Conservation (phyloP, 2,888 invertebrate genomes). For the Volucella bombylans region DNA sequence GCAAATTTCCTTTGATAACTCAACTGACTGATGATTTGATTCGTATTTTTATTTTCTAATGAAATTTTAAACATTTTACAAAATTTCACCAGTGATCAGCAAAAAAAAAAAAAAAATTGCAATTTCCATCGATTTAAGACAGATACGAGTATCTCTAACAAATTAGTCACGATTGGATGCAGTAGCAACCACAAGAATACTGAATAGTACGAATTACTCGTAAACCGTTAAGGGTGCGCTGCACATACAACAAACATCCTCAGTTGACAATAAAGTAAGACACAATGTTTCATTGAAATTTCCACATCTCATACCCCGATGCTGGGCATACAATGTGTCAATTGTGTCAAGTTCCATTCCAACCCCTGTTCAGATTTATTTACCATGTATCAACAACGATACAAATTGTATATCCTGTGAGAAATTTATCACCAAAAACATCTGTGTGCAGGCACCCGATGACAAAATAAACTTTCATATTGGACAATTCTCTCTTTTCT, state of each 20-base stretch:
- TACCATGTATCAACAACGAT: slow-evolving; percentile 68
- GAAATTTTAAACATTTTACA: slow-evolving; percentile 49
- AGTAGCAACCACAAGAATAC: slow-evolving; percentile 23
- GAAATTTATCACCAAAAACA: slow-evolving; percentile 77
- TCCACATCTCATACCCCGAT: slow-evolving; percentile 31
- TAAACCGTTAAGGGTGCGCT: slow-evolving; percentile 43
- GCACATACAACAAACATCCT: slow-evolving; percentile 58
- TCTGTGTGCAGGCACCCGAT: slow-evolving; percentile 75
- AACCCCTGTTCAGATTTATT: slow-evolving; percentile 61
- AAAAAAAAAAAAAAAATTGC: slow-evolving; percentile 38
- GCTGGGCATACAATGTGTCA: slow-evolving; percentile 18
- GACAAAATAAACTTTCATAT: slow-evolving; percentile 71
- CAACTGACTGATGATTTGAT: slow-evolving; percentile 65
- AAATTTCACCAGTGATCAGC: slow-evolving; percentile 50
- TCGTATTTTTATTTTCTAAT: slow-evolving; percentile 37
- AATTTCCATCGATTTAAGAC: slow-evolving; percentile 7
- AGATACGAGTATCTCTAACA: slow-evolving; percentile 13
- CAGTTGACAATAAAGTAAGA: slow-evolving; percentile 31
- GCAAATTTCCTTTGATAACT: slow-evolving; percentile 65
- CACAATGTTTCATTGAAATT: slow-evolving; percentile 5
- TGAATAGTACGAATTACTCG: neutral
- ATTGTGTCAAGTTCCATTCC: slow-evolving; percentile 31
- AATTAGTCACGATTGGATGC: slow-evolving; percentile 51
- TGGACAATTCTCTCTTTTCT: slow-evolving; percentile 50
- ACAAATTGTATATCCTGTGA: slow-evolving; percentile 71